phyloP scores from a whole-genome alignment of 64 coral and sea anemone species.

The Stichodactyla helianthus region DNA sequence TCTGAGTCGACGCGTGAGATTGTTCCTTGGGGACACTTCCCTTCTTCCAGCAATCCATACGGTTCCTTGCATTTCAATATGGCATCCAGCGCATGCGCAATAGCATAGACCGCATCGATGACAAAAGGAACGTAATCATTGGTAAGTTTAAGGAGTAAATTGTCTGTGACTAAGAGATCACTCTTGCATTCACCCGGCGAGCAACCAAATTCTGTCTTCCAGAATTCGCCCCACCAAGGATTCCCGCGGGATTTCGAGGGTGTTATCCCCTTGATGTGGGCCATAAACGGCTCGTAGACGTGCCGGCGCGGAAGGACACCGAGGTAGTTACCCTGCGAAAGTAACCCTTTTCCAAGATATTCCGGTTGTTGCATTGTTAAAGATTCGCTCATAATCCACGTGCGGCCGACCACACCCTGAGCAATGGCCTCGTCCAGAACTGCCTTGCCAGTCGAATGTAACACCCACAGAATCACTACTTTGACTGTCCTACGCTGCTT shows the following conservation, averaged over 20 bases:
- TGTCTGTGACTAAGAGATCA: slow-evolving; percentile 24
- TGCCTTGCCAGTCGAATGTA: slow-evolving; percentile 10
- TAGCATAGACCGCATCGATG: slow-evolving; percentile 63
- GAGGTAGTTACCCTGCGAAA: slow-evolving; percentile 8
- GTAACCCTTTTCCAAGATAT: neutral
- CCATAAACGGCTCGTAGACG: neutral
- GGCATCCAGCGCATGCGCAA: slow-evolving; percentile 55
- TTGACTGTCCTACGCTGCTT: slow-evolving; percentile 3
- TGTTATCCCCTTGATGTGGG: neutral
- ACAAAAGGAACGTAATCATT: slow-evolving; percentile 49
- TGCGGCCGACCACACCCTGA: slow-evolving; percentile 5
- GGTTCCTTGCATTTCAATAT: slow-evolving; percentile 29
- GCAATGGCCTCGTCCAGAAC: neutral
- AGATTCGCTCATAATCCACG: slow-evolving; percentile 30
- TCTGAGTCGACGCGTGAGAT: slow-evolving; percentile 27
- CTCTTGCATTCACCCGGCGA: slow-evolving; percentile 18
- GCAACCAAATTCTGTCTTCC: slow-evolving; percentile 61
- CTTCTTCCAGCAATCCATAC: neutral
- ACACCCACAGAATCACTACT: slow-evolving; percentile 12
- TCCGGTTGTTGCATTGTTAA: slow-evolving; percentile 11
- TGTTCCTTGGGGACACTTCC: slow-evolving; percentile 21
- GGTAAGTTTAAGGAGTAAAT: slow-evolving; percentile 35
- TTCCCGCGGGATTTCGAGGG: slow-evolving; percentile 12
- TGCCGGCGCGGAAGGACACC: slow-evolving; percentile 19
- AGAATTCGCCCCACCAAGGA: slow-evolving; percentile 68